Conservation (phyloP, 2,797 vertebrate genomes). For the Spinus pinus region DNA sequence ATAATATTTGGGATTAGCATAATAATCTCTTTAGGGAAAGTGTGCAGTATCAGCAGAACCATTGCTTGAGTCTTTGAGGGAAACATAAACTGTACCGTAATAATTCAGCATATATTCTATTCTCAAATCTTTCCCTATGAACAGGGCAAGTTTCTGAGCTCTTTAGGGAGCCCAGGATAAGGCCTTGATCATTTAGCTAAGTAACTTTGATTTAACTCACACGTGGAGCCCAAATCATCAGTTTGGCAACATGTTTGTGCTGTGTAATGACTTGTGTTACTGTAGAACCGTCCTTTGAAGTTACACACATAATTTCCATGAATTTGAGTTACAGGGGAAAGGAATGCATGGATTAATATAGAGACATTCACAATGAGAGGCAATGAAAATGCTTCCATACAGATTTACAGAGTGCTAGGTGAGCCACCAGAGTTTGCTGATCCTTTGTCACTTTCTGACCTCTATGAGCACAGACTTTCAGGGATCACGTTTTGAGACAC, state of each 20-base stretch:
- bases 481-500: background rate
- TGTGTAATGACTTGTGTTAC: background rate
- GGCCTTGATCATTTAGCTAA: background rate
- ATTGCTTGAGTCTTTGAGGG: slow-evolving; percentile 44
- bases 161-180: background rate
- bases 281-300: background rate
- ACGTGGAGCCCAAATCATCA: background rate
- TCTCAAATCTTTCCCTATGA: background rate
- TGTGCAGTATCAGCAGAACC: slow-evolving; percentile 88
- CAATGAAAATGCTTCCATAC: background rate
- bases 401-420: background rate
- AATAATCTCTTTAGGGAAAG: slow-evolving; percentile 94
- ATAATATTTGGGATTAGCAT: slow-evolving; percentile 93
- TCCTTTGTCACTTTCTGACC: background rate
- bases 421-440: background rate
- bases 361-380: background rate
- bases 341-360: background rate
- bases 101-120: slow-evolving; percentile 37
- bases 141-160: background rate
- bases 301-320: background rate
- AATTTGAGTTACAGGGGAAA: background rate
- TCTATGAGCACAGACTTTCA: background rate
- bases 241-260: background rate
- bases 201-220: background rate
- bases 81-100: slow-evolving; percentile 17